Conservation (phyloP, 2,888 invertebrate species). For the Hesperia comma region DNA sequence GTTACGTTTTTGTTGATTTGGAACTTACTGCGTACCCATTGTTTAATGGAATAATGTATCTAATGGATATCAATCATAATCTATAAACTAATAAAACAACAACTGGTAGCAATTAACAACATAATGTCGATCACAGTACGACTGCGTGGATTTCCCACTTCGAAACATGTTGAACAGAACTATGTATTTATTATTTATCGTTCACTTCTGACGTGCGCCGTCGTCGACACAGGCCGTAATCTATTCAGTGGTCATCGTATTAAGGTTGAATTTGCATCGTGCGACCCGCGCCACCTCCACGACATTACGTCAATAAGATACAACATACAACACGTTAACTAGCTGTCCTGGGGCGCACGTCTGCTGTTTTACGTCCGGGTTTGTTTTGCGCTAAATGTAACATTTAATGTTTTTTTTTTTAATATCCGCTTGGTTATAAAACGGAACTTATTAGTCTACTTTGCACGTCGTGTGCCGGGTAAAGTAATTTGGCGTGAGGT, state of each 20-base stretch:
- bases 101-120: conserved; percentile 68
- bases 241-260: conserved; percentile 51
- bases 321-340: conserved; percentile 79
- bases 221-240: conserved; percentile 54
- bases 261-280: conserved; percentile 69
- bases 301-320: conserved; percentile 81
- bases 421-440: conserved; percentile 42
- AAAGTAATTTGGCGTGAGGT: conserved; percentile 50
- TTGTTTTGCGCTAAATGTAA: conserved; percentile 68
- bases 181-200: conserved; percentile 77
- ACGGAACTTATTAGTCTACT: conserved; percentile 55
- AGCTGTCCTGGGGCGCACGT: conserved; percentile 71
- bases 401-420: conserved; percentile 50
- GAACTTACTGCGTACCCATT: background rate
- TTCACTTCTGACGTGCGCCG: conserved; percentile 72
- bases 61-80: conserved; percentile 24
- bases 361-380: conserved; percentile 78
- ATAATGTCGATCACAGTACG: conserved; percentile 75
- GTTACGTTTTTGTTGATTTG: conserved; percentile 18
- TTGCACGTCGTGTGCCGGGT: conserved; percentile 46
- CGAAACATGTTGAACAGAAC: conserved; percentile 77
- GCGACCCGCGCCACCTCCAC: conserved; percentile 67
- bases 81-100: conserved; percentile 62
- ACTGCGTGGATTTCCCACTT: conserved; percentile 82
- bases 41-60: conserved; percentile 11